Conservation (phyloP, 2,797 vertebrate species). For the Arrhamphus sclerolepis region DNA sequence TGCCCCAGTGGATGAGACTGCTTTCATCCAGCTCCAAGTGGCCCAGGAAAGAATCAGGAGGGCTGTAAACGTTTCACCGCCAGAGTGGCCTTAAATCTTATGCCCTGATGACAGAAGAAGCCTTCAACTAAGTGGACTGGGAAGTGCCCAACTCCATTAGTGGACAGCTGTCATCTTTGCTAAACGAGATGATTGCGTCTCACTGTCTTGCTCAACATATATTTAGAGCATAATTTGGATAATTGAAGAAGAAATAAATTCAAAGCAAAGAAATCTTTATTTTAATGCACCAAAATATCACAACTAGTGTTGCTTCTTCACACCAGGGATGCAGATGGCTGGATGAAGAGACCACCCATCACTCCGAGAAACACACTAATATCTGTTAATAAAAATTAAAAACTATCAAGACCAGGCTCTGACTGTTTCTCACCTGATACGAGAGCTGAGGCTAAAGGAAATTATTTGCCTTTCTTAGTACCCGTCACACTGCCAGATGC, state of each 20-base stretch:
- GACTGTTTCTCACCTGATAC: background rate
- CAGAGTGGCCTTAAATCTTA: conserved; percentile 68
- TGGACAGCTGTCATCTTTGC: background rate
- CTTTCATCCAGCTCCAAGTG: conserved; percentile 74
- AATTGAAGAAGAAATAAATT: background rate
- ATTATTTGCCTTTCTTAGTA: conserved; percentile 13
- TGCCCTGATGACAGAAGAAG: conserved; percentile 42
- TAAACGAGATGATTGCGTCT: background rate
- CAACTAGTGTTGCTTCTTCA: background rate
- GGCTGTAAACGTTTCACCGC: conserved; percentile 64
- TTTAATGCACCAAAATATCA: background rate
- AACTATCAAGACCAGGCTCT: no score
- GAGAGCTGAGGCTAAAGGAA: background rate
- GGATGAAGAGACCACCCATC: no score
- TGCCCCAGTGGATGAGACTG: conserved; percentile 45
- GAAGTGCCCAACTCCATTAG: conserved; percentile 1
- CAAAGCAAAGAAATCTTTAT: background rate
- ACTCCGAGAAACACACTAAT: no score
- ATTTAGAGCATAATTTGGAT: background rate
- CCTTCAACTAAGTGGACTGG: conserved; percentile 49
- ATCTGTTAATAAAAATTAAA: no score
- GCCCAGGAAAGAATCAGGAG: conserved; percentile 68
- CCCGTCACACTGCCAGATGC: conserved; percentile 18
- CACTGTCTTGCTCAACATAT: background rate
- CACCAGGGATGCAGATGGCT: background rate